Conservation (phyloP, 2,797 vertebrate species). For the Enteromius trimaculatus region DNA sequence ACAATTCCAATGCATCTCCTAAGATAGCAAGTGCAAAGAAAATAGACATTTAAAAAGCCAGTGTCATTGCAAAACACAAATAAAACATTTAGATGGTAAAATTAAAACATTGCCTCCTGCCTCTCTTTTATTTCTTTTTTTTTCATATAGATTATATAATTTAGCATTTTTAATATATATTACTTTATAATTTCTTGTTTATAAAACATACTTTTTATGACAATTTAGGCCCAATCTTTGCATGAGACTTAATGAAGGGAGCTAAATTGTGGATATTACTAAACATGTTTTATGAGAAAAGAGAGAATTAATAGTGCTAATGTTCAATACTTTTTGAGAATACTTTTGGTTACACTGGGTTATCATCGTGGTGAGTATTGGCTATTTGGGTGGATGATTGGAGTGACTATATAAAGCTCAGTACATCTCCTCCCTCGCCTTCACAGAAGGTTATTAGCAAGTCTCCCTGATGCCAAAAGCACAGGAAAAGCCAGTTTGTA, state of each 20-base stretch:
- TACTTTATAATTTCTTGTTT: too few relatives aligned
- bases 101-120: conserved; percentile 42
- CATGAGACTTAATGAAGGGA: not conserved
- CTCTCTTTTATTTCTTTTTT: conserved; percentile 37
- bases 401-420: not conserved
- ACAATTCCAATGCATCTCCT: conserved; percentile 86
- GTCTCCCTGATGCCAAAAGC: not conserved
- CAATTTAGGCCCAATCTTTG: not conserved
- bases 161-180: too few relatives aligned
- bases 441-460: not conserved
- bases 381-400: not conserved
- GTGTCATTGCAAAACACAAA: conserved; percentile 83
- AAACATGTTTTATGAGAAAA: not conserved
- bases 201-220: not conserved
- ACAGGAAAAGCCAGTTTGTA: not conserved
- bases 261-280: not conserved
- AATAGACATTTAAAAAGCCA: conserved; percentile 61
- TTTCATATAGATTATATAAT: too few relatives aligned
- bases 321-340: not conserved
- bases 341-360: not conserved
- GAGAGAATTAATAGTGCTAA: not conserved
- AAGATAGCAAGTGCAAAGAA: conserved; percentile 76
- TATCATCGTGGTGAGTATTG: not conserved
- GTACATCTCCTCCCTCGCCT: not conserved
- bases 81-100: conserved; percentile 79